phyloP scores from a whole-genome alignment of 2,888 invertebrate species.

The Hylaea fasciaria region DNA sequence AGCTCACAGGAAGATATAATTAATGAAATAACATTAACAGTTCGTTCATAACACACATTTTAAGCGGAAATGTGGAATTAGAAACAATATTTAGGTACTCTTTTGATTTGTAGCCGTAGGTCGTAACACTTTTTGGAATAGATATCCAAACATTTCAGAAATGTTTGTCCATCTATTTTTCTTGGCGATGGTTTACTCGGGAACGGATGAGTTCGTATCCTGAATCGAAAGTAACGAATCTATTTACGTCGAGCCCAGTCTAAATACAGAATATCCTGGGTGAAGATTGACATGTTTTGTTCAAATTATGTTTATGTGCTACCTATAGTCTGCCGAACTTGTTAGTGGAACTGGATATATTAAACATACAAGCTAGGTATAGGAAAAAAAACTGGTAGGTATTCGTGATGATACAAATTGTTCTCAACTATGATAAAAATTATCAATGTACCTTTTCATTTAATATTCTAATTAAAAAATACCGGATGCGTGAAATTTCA shows the following conservation, averaged over 20 bases:
- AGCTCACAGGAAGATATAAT: conserved; percentile 76
- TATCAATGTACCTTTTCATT: too few species aligned
- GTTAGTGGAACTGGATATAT: too few species aligned
- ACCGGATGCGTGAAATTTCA: too few species aligned
- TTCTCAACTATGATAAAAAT: too few species aligned
- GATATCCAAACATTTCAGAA: conserved; percentile 39
- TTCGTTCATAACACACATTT: conserved; percentile 63
- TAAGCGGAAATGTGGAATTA: conserved; percentile 67
- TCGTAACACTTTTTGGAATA: conserved; percentile 45
- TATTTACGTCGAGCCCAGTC: conserved; percentile 22
- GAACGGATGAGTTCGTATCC: conserved; percentile 30
- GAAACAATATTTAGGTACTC: conserved; percentile 55
- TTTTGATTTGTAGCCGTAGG: conserved; percentile 52
- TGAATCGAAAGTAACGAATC: conserved; percentile 28
- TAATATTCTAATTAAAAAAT: too few species aligned
- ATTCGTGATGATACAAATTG: too few species aligned
- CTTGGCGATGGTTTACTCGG: conserved; percentile 20
- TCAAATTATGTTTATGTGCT: neutral
- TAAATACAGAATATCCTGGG: conserved; percentile 19
- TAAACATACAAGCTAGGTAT: too few species aligned
- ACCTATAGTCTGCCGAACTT: too few species aligned
- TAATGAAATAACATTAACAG: conserved; percentile 75
- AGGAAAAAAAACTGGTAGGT: too few species aligned
- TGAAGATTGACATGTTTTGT: conserved; percentile 9
- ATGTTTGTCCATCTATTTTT: conserved; percentile 30